Conservation (phyloP, 1,140 invertebrate genomes). For the Trichonephila inaurata region DNA sequence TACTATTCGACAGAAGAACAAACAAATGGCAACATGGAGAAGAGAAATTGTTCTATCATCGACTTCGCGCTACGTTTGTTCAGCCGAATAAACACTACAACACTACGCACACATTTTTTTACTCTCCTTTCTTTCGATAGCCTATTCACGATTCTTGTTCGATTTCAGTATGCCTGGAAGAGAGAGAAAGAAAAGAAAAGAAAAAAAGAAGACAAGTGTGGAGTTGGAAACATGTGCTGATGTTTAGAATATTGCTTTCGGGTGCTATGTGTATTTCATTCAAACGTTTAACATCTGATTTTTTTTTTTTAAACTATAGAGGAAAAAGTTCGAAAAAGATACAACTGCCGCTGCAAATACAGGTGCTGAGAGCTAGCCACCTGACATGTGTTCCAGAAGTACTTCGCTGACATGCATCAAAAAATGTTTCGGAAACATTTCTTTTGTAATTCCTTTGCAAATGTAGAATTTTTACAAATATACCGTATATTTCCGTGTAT, state of each 20-base stretch:
- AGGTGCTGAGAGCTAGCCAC: no score
- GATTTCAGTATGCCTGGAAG: background rate
- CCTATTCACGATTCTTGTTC: background rate
- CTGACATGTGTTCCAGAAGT: no score
- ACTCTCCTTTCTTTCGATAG: background rate
- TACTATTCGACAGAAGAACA: background rate
- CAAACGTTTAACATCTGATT: background rate
- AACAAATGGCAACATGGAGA: background rate
- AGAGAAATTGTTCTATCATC: constrained; percentile 25
- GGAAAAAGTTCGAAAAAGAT: background rate
- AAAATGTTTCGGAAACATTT: no score
- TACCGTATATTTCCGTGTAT: no score
- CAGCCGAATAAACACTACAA: constrained; percentile 39
- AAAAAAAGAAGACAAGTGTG: background rate
- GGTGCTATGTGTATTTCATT: background rate
- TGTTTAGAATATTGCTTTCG: background rate
- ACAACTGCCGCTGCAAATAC: no score
- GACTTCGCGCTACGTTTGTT: constrained; percentile 25
- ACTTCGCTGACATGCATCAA: no score
- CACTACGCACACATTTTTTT: background rate
- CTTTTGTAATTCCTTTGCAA: no score
- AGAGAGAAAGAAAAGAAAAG: no score
- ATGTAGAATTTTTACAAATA: no score
- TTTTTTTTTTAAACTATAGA: background rate
- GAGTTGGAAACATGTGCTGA: background rate